A percentile compares a stretch with the other conserved stretches of the same genome.
Conservation (phyloP, 2,113 vertebrate species). For the Grammomys surdaster region DNA sequence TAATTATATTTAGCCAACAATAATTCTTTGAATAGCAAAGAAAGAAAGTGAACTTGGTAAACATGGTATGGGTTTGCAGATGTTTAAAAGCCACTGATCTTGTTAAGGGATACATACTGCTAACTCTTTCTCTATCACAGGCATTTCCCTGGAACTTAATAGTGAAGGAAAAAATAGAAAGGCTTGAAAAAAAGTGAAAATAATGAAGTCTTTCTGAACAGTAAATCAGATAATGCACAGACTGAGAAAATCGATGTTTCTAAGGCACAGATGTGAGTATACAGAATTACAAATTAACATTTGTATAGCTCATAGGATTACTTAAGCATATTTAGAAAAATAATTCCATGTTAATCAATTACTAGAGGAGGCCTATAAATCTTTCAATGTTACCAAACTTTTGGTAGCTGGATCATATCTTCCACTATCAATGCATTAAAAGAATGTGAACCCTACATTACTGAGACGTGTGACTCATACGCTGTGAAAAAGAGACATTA, state of each 20-base stretch:
- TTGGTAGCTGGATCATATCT: background rate
- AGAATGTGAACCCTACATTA: background rate
- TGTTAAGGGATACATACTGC: background rate
- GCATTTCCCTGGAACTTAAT: background rate
- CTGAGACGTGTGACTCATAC: background rate
- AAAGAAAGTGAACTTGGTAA: background rate
- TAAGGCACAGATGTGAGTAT: background rate
- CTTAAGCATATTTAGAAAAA: background rate
- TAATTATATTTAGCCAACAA: background rate
- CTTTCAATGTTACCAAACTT: background rate
- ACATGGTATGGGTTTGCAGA: background rate
- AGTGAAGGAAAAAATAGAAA: background rate
- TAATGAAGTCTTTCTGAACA: background rate
- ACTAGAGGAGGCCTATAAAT: background rate
- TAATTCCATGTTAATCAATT: background rate
- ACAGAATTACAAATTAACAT: background rate
- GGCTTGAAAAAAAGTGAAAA: background rate
- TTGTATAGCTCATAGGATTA: background rate
- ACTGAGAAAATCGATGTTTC: background rate
- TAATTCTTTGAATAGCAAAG: background rate
- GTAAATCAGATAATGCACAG: background rate
- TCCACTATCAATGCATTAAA: background rate
- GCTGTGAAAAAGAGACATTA: background rate
- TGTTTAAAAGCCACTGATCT: background rate
- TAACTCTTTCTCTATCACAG: background rate